Base-by-base conservation (phyloP, 2,888 invertebrate species). In the Halictus ligatus region DNA sequence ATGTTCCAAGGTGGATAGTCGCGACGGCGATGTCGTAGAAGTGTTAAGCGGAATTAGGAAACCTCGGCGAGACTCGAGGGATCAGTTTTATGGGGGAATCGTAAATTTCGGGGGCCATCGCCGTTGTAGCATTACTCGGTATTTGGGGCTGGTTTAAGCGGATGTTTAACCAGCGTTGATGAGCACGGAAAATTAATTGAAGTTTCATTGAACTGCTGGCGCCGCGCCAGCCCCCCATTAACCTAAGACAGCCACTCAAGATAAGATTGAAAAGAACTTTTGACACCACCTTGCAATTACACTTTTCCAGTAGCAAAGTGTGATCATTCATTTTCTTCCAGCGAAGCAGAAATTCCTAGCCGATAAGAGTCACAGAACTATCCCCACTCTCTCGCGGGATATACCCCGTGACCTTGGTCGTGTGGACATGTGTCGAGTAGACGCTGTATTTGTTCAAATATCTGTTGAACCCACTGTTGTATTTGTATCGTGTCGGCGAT, bases 11-110 rank as follows among this genome's bases (percentile, higher is more conserved):
- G 13, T 43, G 71, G 40, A 21, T 54, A 72, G 67, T 58, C 40
- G 67, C 67, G 78, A 35, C 81, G 60, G 69, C 29, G 67, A 72
- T 48, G 71, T 43, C 48, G 69, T 69, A 40, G 58, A 81, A 79
- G 78, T 74, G 74, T 81, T 85, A 85, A 82, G 82, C 80, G 79
- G 77, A 74, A 86, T 86, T 86, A 82, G 60, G 77, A 77, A 85
- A 60, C 69, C 50, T 43, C 35, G 50, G 76, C 3, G 40, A 73
- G 64, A 69, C 76, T 85, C 77, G 79, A 86, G 46, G 43, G 76
- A 50, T 67, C 76, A 82, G 69, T 82, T 85, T 85, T 86, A 86
- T 46, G 64, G 54, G 6, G 18, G 54, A 60, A 81, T 79, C 79
- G 74, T 79, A 85, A 69, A 82, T 75, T 86, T 75, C 64, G 50